These are phyloP conservation scores for Drosophila differens DNA, from an alignment of 2,888 invertebrate genomes.

Conservation along the genomic window DNA sequence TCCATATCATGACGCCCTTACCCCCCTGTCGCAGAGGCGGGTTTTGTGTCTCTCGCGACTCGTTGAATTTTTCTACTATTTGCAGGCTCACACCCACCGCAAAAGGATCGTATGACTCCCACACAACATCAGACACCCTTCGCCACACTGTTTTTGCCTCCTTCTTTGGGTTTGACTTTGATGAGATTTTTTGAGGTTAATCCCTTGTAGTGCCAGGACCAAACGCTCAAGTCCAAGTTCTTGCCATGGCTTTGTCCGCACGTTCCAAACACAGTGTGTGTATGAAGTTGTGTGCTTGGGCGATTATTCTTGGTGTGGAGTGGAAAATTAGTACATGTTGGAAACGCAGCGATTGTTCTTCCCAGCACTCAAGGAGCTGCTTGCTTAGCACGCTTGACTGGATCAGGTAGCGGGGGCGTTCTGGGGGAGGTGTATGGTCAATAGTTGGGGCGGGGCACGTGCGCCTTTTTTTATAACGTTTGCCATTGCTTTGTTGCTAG, in stretches of 20 bases:
- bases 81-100: slow-evolving; percentile 70
- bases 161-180: slow-evolving; percentile 79
- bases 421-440: neutral
- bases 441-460: slow-evolving; percentile 33
- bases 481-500: slow-evolving; percentile 64
- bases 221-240: slow-evolving; percentile 78
- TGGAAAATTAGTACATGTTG: slow-evolving; percentile 81
- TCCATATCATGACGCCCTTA: slow-evolving; percentile 50
- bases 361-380: slow-evolving; percentile 53
- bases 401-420: slow-evolving; percentile 32
- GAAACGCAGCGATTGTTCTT: slow-evolving; percentile 73
- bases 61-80: slow-evolving; percentile 74
- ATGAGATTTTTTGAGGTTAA: slow-evolving; percentile 82
- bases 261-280: slow-evolving; percentile 39
- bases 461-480: slow-evolving; percentile 53
- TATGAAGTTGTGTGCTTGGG: slow-evolving; percentile 23
- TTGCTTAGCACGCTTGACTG: slow-evolving; percentile 48
- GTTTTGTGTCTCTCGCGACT: slow-evolving; percentile 57
- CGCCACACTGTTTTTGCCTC: slow-evolving; percentile 25
- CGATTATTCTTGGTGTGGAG: slow-evolving; percentile 76
- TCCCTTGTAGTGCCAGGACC: slow-evolving; percentile 80
- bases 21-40: neutral
- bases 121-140: slow-evolving; percentile 14
- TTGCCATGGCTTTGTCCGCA: slow-evolving; percentile 69
- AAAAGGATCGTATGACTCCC: slow-evolving; percentile 19